Evolutionary conservation across 1,140 invertebrate genomes (phyloP).

Genomic region (Pantala flavescens): DNA sequence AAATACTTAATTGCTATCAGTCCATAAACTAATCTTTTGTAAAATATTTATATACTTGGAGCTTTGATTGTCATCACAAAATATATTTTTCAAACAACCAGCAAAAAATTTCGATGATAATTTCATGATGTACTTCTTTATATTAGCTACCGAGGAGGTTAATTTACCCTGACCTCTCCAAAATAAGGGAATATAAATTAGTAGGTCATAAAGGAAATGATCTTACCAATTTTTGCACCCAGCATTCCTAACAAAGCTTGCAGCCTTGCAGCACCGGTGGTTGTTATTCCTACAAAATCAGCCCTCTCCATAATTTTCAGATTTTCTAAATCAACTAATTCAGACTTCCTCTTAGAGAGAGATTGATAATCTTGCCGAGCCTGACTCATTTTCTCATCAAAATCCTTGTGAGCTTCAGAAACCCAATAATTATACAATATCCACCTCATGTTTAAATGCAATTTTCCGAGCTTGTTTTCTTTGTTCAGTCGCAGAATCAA

Average conservation of each 20-base stretch:
- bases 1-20: no score
- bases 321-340: slow-evolving; percentile 30
- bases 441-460: not conserved
- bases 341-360: slow-evolving; percentile 26
- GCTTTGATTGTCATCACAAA: no score
- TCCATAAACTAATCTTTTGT: no score
- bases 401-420: not conserved
- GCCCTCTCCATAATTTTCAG: slow-evolving; percentile 21
- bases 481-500: not conserved
- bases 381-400: not conserved
- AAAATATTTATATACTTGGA: no score
- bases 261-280: slow-evolving; percentile 59
- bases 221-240: slow-evolving; percentile 46
- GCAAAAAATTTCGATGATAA: no score
- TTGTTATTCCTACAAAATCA: slow-evolving; percentile 62
- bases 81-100: no score
- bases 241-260: slow-evolving; percentile 48
- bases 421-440: not conserved
- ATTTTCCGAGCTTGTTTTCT: not conserved
- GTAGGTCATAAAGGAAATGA: not conserved
- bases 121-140: no score
- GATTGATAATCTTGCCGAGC: not conserved
- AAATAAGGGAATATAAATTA: no score
- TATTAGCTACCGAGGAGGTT: no score
- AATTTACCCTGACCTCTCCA: no score